These are phyloP conservation scores for Sussaba pulchella DNA, from an alignment of 2,888 invertebrate species.

Conservation along the genomic window DNA sequence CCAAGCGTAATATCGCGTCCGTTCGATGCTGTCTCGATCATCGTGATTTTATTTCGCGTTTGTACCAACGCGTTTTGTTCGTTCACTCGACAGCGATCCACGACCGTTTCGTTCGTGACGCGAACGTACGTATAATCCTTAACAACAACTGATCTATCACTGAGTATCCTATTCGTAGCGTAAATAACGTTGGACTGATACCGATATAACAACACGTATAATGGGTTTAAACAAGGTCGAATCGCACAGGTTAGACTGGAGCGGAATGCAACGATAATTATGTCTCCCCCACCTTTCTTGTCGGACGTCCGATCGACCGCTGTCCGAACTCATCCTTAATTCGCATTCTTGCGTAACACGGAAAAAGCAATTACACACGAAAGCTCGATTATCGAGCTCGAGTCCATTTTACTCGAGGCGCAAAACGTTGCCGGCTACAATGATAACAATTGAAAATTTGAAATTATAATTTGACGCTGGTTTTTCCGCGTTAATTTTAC, in stretches of 20 bases:
- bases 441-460: not conserved
- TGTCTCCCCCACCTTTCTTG: slow-evolving; percentile 11
- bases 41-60: slow-evolving; percentile 28
- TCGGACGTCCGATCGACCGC: not conserved
- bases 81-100: slow-evolving; percentile 9
- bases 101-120: slow-evolving; percentile 7
- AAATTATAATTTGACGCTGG: not conserved
- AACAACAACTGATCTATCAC: slow-evolving; percentile 16
- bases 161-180: not conserved
- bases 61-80: slow-evolving; percentile 15
- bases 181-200: not conserved
- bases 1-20: slow-evolving; percentile 23
- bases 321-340: not conserved
- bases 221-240: not conserved
- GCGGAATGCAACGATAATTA: slow-evolving; percentile 36
- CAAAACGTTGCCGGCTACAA: not conserved
- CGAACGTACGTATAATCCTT: too few relatives aligned
- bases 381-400: not conserved
- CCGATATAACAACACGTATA: not conserved
- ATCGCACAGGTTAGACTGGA: not conserved
- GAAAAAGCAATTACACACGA: not conserved
- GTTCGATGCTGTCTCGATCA: slow-evolving; percentile 30
- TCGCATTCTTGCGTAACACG: slow-evolving; percentile 21
- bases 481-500: too few relatives aligned
- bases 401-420: not conserved